Evolutionary conservation across 2,797 vertebrate species (phyloP), one percentile per base, ranked within the genome.

Genomic region (Propithecus perrieri): DNA sequence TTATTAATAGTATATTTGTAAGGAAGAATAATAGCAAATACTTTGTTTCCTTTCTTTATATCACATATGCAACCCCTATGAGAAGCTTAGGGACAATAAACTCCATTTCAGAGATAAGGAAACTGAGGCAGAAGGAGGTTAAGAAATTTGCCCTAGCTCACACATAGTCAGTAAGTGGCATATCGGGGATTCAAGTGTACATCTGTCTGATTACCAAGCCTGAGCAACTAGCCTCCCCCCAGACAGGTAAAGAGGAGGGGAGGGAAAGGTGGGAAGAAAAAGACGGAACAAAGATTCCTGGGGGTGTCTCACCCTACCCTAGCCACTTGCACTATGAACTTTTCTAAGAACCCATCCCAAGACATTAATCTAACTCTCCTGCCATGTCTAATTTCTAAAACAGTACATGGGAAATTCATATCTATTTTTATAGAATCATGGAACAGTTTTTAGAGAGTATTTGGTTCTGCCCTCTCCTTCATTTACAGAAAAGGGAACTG

Each of bases 401-500:
- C 8, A 76, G 22, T 91, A 48, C 38, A 67, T 20, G 15, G 38
- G 43, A 95, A 53, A 79, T 71, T 26, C n/a, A 38, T 46, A 38
- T 65, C 57, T 35, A 15, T 38, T 90, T 57, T 78, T 84, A 18
- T 8, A 95, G 79, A 95, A 89, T 57, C 53, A 72, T 72, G 46
- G 26, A 69, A 72, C 17, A 48, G 18, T 88, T 41, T 28, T 85
- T 71, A 75, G 13, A 43, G 69, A 43, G 1, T 12, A n/a, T 80
- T 38, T 94, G 74, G 13, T 65, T 90, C 65, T 95, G 46, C 6
- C 17, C 18, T 78, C 43, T 81, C 53, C 18, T 43, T 88, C 28
- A 50, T 61, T 92, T 92, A 75, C 15, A 55, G 85, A 85, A 92
- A 91, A 84, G 46, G 72, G 80, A 96, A 83, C 9, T 4, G 50